These are phyloP conservation scores for Alaudala cheleensis DNA, from an alignment of 2,113 vertebrate species.

Conservation along the genomic window DNA sequence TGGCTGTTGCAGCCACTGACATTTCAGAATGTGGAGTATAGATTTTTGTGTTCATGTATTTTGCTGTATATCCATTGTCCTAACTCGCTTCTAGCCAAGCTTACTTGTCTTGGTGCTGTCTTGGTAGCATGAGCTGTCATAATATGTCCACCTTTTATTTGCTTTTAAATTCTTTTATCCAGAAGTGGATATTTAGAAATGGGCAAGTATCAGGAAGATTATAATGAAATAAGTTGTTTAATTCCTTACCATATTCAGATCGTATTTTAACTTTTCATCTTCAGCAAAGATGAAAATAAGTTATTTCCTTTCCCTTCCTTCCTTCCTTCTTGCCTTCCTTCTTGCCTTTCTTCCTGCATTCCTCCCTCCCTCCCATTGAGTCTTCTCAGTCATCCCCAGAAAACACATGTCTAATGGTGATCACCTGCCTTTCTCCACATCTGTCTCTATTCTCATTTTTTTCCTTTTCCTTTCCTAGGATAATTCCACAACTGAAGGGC, in stretches of 20 bases:
- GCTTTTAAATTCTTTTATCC: neutral
- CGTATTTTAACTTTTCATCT: neutral
- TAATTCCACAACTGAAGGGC: neutral
- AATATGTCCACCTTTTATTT: neutral
- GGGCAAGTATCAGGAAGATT: neutral
- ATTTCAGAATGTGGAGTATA: neutral
- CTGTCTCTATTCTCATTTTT: neutral
- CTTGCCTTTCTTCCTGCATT: too few species aligned
- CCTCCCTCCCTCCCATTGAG: neutral
- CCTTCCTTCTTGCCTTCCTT: fast-evolving
- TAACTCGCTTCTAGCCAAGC: neutral
- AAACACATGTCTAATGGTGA: neutral
- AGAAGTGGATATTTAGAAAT: neutral
- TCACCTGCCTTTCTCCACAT: neutral
- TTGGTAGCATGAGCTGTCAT: neutral
- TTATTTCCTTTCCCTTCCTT: too few species aligned
- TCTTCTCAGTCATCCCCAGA: neutral
- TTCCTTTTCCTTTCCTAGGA: neutral
- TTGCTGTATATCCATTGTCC: neutral
- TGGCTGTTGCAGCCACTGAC: neutral
- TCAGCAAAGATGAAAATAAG: neutral
- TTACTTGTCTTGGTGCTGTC: neutral
- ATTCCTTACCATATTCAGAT: neutral
- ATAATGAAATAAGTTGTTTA: neutral
- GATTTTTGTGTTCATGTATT: neutral